Evolutionary conservation across 2,888 invertebrate species (phyloP).

Genomic region (Psococerastis gibbosa): DNA sequence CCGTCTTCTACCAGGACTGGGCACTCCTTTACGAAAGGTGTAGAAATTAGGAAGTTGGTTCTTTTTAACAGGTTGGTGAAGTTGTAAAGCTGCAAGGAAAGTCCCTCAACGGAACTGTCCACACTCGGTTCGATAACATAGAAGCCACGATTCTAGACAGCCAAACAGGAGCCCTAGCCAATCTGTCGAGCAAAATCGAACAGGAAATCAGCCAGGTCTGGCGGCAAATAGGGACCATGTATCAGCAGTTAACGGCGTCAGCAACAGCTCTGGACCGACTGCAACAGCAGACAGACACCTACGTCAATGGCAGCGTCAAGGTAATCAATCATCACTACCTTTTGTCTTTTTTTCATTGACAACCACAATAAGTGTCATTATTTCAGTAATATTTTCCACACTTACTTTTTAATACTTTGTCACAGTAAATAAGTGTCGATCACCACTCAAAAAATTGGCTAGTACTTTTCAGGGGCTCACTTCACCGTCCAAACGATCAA

Average conservation of each 20-base stretch:
- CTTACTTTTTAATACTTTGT: too few relatives aligned
- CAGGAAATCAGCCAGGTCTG: conserved; percentile 69
- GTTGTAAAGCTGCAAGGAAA: conserved; percentile 43
- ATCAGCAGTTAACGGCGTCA: conserved; percentile 59
- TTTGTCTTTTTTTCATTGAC: too few relatives aligned
- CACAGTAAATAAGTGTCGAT: too few relatives aligned
- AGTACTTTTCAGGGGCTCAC: too few relatives aligned
- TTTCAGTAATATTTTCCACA: too few relatives aligned
- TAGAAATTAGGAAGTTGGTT: too few relatives aligned
- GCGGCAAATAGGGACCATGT: conserved; percentile 79
- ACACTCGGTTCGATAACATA: conserved; percentile 47
- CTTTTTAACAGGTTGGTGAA: conserved; percentile 41
- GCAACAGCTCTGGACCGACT: conserved; percentile 55
- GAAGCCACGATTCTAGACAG: conserved; percentile 48
- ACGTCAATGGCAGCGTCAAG: conserved; percentile 56
- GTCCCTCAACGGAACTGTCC: conserved; percentile 44
- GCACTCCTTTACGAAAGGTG: too few relatives aligned
- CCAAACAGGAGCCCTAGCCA: conserved; percentile 49
- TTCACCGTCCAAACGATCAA: too few relatives aligned
- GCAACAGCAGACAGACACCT: conserved; percentile 55
- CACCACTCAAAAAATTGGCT: too few relatives aligned
- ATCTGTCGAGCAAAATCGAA: conserved; percentile 58
- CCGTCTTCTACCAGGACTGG: too few relatives aligned
- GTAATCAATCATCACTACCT: conserved; percentile 65
- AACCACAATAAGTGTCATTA: too few relatives aligned